phyloP scores from a whole-genome alignment of 1,140 invertebrate genomes.

The Pollicipes pollicipes region DNA sequence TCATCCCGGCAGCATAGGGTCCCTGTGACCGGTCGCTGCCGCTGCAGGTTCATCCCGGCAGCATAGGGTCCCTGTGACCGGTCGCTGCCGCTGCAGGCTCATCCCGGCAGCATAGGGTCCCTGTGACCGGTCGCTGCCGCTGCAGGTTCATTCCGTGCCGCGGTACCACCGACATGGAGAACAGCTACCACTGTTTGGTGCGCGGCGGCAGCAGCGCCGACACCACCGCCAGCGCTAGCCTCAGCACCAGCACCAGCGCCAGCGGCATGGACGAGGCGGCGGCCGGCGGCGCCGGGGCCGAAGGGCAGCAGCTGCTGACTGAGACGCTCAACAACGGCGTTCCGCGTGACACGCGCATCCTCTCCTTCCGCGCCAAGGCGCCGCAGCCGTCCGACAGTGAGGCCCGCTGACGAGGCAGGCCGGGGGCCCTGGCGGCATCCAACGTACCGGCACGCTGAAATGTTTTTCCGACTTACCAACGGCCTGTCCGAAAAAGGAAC shows the following conservation, averaged over 20 bases:
- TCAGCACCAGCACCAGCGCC: conserved; percentile 20
- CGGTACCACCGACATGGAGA: conserved; percentile 69
- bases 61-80: not conserved
- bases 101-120: too few relatives aligned
- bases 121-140: not conserved
- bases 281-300: conserved; percentile 6
- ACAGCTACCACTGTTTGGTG: conserved; percentile 48
- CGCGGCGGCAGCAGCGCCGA: conserved; percentile 7
- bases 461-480: too few relatives aligned
- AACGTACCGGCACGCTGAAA: too few relatives aligned
- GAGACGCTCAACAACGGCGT: conserved; percentile 18
- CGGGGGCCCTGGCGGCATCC: too few relatives aligned
- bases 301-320: conserved; percentile 14
- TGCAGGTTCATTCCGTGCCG: conserved; percentile 71
- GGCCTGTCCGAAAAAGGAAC: too few relatives aligned
- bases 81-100: conserved; percentile 1
- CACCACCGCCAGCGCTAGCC: conserved; percentile 19
- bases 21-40: too few relatives aligned
- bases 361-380: conserved; percentile 19
- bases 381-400: conserved; percentile 18
- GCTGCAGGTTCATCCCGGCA: too few relatives aligned
- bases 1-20: too few relatives aligned
- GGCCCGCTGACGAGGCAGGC: too few relatives aligned
- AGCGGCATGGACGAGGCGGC: conserved; percentile 9
- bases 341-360: conserved; percentile 14